Base-by-base conservation (phyloP, 2,113 vertebrate species). In the Hippoglossus stenolepis region DNA sequence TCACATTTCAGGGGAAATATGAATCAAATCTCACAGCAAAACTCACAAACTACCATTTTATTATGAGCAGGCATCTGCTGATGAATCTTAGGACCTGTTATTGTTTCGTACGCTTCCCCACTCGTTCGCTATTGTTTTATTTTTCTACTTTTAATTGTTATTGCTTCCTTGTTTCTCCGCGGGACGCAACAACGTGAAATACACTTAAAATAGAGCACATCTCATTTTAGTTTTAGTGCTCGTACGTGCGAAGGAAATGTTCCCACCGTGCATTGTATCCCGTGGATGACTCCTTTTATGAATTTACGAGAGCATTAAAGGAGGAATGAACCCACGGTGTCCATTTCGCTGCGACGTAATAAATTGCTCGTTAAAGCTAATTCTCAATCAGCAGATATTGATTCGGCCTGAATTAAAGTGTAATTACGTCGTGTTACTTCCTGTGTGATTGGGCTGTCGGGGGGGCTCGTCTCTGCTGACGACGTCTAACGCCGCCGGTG, bases 331-430 rank as follows among this genome's bases (percentile, higher is more conserved):
- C n/a, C 51, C 35, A 12, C 51, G 11, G 61, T 65, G 65, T 74
- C 68, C 24, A n/a, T 73, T 80, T 67, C 49, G 62, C 54, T 0
- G 61, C 63, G 62, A 70, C 60, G 66, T 65, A 82, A 80, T 78
- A 49, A 75, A 70, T 71, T 47, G 77, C 77, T 70, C 28, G 63
- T 86, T 70, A 65, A 77, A 77, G 64, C 74, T 71, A 45, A 75
- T 84, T 69, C 59, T 61, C 54, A 75, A 72, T 84, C 75, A 67
- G 12, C 56, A 75, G 69, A 66, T 79, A 90, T 82, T 66, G 80
- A 86, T 80, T 72, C n/a, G 70, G 65, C 40, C 65, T 15, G 58
- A 79, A 78, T 63, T 40, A 67, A 64, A 70, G 60, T 59, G 67
- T 79, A 77, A 85, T 85, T 77, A 78, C 26, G 51, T 62, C 21